These are phyloP conservation scores for Adoxophyes honmai DNA, from an alignment of 1,140 invertebrate genomes.

Conservation along the genomic window DNA sequence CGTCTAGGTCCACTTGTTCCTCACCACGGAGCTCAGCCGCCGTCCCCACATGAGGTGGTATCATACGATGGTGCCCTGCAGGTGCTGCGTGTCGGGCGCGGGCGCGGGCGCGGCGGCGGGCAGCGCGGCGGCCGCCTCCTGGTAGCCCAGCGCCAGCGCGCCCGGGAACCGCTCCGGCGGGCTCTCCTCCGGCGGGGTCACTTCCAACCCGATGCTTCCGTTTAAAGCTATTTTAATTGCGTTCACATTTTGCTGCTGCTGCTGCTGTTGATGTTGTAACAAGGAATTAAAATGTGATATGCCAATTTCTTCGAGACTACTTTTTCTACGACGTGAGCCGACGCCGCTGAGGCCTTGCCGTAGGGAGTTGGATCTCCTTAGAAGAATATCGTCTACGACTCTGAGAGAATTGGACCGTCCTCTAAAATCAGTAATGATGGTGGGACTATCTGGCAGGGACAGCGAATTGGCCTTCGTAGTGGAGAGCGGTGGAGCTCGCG, in stretches of 20 bases:
- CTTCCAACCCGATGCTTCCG: conserved; percentile 90
- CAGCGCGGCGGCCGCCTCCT: conserved; percentile 71
- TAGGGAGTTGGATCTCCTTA: conserved; percentile 89
- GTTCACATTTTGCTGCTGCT: conserved; percentile 80
- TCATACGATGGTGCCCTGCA: conserved; percentile 95
- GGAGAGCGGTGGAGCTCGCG: conserved; percentile 85
- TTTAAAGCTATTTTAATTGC: conserved; percentile 89
- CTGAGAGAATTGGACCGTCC: conserved; percentile 91
- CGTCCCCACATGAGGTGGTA: conserved; percentile 94
- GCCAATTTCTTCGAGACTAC: conserved; percentile 91
- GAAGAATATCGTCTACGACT: conserved; percentile 89
- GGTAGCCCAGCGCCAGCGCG: conserved; percentile 52
- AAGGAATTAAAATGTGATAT: conserved; percentile 84
- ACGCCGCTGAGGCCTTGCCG: conserved; percentile 83
- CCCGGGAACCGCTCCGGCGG: conserved; percentile 76
- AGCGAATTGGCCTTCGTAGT: conserved; percentile 92
- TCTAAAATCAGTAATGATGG: conserved; percentile 84
- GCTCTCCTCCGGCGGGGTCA: conserved; percentile 88
- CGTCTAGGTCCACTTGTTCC: conserved; percentile 83
- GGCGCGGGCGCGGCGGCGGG: conserved; percentile 64
- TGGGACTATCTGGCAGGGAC: conserved; percentile 91
- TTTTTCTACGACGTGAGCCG: conserved; percentile 81
- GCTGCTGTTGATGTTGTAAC: conserved; percentile 80
- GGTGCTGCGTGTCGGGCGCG: conserved; percentile 83
- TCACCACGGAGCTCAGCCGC: conserved; percentile 81